These are phyloP conservation scores for Indri indri DNA, from an alignment of 2,113 vertebrate genomes.

Conservation along the genomic window DNA sequence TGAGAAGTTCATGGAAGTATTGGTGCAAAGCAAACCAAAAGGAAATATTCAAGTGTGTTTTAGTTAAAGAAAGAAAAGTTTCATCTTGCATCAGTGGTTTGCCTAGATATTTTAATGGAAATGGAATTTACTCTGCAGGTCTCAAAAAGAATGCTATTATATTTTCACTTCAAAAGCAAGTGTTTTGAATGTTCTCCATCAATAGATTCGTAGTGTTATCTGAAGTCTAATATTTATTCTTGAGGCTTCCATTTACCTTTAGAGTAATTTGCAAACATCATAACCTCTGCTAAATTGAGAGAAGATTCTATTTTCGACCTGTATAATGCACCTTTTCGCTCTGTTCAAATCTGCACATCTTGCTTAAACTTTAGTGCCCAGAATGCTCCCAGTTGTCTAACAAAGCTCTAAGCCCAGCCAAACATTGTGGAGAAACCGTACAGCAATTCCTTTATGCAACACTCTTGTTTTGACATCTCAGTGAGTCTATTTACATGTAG, in stretches of 20 bases:
- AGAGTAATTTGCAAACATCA: neutral
- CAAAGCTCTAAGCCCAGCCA: neutral
- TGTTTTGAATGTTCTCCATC: neutral
- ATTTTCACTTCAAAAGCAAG: neutral
- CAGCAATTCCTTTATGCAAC: neutral
- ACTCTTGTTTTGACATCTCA: constrained; percentile 56
- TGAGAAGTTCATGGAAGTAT: neutral
- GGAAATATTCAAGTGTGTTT: neutral
- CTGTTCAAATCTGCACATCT: neutral
- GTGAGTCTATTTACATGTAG: constrained; percentile 64
- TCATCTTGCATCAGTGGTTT: neutral
- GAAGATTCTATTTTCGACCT: neutral
- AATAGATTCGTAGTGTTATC: neutral
- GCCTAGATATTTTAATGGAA: neutral
- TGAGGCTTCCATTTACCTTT: neutral
- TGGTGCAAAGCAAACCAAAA: neutral
- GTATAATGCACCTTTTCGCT: neutral
- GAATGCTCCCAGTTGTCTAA: neutral
- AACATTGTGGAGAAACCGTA: neutral
- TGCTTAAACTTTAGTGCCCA: neutral
- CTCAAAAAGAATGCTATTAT: neutral
- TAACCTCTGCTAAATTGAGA: neutral
- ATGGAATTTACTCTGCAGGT: neutral
- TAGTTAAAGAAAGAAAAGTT: neutral
- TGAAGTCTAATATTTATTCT: neutral